A percentile compares a stretch with the other conserved stretches of the same genome.
phyloP scores from a whole-genome alignment of 2,113 vertebrate genomes.

The Tricholaema leucomelas region DNA sequence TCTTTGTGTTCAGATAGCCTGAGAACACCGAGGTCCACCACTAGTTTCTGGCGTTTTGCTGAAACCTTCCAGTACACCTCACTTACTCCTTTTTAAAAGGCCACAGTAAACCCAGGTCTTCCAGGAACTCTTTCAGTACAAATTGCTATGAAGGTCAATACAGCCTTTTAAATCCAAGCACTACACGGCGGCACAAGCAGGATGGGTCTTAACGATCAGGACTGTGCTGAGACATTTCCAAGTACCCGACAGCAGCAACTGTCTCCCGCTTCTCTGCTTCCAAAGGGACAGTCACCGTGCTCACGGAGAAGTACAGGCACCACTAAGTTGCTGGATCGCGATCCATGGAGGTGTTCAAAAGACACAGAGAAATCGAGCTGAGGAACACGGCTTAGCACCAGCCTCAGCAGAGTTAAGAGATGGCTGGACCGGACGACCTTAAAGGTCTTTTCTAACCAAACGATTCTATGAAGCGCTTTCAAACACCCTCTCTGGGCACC shows the following conservation, averaged over 20 bases:
- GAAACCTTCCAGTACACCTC: background rate
- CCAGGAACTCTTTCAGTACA: background rate
- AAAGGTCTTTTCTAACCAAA: too few relatives aligned
- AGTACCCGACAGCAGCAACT: accelerated
- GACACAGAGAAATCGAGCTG: too few relatives aligned
- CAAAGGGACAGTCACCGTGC: accelerated
- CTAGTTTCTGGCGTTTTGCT: background rate
- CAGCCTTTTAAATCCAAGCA: background rate
- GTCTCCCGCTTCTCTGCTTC: accelerated
- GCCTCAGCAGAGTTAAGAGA: too few relatives aligned
- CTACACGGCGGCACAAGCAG: background rate
- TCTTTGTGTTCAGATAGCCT: background rate
- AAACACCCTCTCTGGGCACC: accelerated
- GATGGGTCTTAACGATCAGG: accelerated
- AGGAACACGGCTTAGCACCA: too few relatives aligned
- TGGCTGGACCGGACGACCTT: too few relatives aligned
- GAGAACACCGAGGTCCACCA: background rate
- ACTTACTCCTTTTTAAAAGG: background rate
- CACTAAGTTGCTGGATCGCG: background rate
- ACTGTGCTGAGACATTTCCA: background rate
- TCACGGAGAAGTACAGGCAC: background rate
- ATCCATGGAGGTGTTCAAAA: too few relatives aligned
- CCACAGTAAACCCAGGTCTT: background rate
- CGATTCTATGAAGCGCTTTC: background rate
- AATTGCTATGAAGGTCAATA: background rate